Conservation (phyloP, 2,888 invertebrate genomes). For the Andrena haemorrhoa region DNA sequence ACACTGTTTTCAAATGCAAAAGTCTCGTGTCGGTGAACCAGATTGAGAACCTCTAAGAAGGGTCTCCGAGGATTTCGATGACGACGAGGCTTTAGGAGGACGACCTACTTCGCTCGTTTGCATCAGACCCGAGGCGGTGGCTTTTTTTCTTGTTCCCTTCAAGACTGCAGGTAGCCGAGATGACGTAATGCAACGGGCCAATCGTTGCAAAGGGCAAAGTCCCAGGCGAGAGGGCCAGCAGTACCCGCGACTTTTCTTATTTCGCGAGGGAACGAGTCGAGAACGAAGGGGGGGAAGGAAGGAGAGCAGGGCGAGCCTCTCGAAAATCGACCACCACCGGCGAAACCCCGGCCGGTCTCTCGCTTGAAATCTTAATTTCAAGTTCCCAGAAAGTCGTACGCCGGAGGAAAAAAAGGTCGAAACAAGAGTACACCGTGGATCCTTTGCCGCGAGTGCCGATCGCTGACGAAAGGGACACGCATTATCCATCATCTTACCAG, state of each 20-base stretch:
- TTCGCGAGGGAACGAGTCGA: slow-evolving; percentile 16
- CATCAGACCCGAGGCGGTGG: slow-evolving; percentile 62
- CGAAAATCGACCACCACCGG: not conserved
- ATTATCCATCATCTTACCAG: slow-evolving; percentile 17
- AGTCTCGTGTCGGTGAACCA: slow-evolving; percentile 20
- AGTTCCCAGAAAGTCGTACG: not conserved
- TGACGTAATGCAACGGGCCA: slow-evolving; percentile 67
- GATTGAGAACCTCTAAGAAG: slow-evolving; percentile 56
- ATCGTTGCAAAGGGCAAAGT: slow-evolving; percentile 69
- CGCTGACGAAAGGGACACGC: not conserved
- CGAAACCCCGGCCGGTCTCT: not conserved
- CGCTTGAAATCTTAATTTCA: slow-evolving; percentile 26
- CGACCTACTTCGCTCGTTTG: slow-evolving; percentile 67
- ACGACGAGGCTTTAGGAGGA: slow-evolving; percentile 66
- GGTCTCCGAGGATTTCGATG: slow-evolving; percentile 64
- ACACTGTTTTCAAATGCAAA: not conserved
- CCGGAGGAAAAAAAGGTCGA: not conserved
- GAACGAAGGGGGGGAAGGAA: not conserved
- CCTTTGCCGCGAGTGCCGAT: not conserved
- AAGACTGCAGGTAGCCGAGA: slow-evolving; percentile 63
- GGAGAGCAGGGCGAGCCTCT: not conserved
- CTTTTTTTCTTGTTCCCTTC: slow-evolving; percentile 56
- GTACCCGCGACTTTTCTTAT: slow-evolving; percentile 35
- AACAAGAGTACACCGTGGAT: not conserved
- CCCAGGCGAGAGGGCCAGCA: slow-evolving; percentile 28